Evolutionary conservation across 1,140 invertebrate species (phyloP).

Genomic region (Sarcophaga bullata): DNA sequence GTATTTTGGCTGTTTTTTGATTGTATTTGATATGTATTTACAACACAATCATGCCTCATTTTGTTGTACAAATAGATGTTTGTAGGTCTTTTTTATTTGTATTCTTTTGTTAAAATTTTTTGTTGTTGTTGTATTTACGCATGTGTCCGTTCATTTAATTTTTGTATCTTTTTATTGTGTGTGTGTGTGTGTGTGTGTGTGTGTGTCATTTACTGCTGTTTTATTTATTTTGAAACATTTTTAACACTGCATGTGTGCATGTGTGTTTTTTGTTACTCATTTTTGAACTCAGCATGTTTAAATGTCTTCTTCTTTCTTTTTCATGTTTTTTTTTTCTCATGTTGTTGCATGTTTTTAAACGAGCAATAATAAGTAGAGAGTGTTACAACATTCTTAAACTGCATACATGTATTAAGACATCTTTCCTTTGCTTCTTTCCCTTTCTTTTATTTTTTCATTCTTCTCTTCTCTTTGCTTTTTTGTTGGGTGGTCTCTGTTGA

Average conservation of each 20-base stretch:
- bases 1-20: too few species aligned
- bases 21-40: too few species aligned
- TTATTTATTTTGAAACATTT: constrained; percentile 41
- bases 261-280: constrained; percentile 30
- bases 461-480: not conserved
- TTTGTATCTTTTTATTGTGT: too few species aligned
- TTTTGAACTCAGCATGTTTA: constrained; percentile 31
- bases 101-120: too few species aligned
- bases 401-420: not conserved
- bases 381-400: not conserved
- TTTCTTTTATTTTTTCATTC: too few species aligned
- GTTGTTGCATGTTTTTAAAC: not conserved
- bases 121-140: too few species aligned
- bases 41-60: too few species aligned
- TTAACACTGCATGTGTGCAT: constrained; percentile 28
- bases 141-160: too few species aligned
- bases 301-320: not conserved
- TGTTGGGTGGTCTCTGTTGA: constrained; percentile 1
- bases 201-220: constrained; percentile 33
- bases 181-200: not conserved
- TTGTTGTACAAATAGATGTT: too few species aligned
- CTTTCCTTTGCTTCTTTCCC: not conserved
- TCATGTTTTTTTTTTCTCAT: not conserved
- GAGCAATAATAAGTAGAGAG: not conserved
- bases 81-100: too few species aligned